phyloP scores from a whole-genome alignment of 1,140 invertebrate species.

The Hyposmocoma kahamanoa region DNA sequence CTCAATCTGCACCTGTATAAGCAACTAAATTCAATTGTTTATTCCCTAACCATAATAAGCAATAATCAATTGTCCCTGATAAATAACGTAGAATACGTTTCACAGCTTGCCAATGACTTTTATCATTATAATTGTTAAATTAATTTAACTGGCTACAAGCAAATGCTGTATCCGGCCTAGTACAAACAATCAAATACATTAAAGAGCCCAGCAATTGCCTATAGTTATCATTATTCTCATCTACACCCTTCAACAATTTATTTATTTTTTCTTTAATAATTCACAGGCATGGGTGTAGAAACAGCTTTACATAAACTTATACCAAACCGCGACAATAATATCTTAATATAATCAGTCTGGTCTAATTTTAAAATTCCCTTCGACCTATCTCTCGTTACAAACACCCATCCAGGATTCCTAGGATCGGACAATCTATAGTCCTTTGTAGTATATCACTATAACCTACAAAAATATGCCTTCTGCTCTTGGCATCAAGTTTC shows the following conservation, averaged over 20 bases:
- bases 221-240: slow-evolving; percentile 19
- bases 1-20: slow-evolving; percentile 49
- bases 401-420: neutral
- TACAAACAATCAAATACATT: slow-evolving; percentile 37
- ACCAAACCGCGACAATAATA: neutral
- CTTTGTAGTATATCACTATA: slow-evolving; percentile 10
- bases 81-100: slow-evolving; percentile 26
- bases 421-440: slow-evolving; percentile 7
- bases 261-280: neutral
- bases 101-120: slow-evolving; percentile 42
- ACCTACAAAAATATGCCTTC: slow-evolving; percentile 7
- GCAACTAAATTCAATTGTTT: neutral
- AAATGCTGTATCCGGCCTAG: slow-evolving; percentile 55
- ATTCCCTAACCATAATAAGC: neutral
- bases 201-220: slow-evolving; percentile 25
- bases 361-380: neutral
- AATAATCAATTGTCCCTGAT: neutral
- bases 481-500: slow-evolving; percentile 19
- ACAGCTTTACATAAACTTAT: slow-evolving; percentile 8
- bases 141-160: slow-evolving; percentile 43
- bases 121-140: slow-evolving; percentile 35
- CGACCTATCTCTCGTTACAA: neutral
- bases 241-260: slow-evolving; percentile 10
- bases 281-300: slow-evolving; percentile 1
- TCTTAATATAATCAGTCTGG: neutral